phyloP scores from a whole-genome alignment of 2,797 vertebrate genomes.

The Muraenolepis orangiensis region DNA sequence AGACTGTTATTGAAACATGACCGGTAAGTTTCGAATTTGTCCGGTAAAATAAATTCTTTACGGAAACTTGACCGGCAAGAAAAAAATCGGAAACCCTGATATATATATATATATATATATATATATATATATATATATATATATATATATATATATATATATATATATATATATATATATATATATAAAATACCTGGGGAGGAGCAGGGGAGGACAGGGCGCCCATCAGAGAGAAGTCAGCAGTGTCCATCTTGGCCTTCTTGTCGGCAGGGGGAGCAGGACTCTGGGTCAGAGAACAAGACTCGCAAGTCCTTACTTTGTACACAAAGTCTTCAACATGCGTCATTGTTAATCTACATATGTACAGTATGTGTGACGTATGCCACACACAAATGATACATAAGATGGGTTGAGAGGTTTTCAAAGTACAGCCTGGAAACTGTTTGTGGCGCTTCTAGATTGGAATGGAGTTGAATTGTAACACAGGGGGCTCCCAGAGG shows the following conservation, averaged over 20 bases:
- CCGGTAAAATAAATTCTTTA: no score
- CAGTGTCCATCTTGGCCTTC: slow-evolving; percentile 61
- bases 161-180: no score
- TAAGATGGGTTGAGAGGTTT: background rate
- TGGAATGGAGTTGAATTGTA: background rate
- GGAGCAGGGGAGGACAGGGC: slow-evolving; percentile 23
- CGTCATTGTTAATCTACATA: background rate
- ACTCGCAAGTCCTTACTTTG: background rate
- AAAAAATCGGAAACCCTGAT: no score
- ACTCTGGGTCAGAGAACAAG: slow-evolving; percentile 17
- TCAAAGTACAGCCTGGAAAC: background rate
- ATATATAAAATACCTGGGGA: slow-evolving; percentile 38
- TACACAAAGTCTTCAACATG: background rate
- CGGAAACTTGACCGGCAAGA: no score
- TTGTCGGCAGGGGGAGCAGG: slow-evolving; percentile 69
- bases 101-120: no score
- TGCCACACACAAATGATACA: background rate
- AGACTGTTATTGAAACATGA: no score
- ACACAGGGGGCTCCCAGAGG: no score
- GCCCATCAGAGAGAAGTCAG: slow-evolving; percentile 41
- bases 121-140: no score
- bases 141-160: no score
- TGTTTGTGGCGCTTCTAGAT: background rate
- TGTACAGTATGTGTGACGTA: background rate
- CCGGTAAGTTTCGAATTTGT: no score